These are phyloP conservation scores for Adelges cooleyi DNA, from an alignment of 1,140 invertebrate species.

Conservation along the genomic window DNA sequence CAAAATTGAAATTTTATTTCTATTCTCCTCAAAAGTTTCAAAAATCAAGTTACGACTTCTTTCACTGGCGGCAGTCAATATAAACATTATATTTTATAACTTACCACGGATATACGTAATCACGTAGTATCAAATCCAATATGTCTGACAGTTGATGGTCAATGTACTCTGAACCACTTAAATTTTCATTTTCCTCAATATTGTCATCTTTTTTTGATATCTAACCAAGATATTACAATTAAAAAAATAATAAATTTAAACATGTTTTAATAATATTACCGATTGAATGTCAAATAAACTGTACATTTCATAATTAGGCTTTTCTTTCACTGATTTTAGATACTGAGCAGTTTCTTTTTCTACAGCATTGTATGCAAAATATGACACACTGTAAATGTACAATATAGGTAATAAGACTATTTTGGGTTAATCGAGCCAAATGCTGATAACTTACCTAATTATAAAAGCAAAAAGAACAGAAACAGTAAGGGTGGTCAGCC, in stretches of 20 bases:
- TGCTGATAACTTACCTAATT: neutral
- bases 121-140: constrained; percentile 58
- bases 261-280: neutral
- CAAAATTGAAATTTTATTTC: no score
- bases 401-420: no score
- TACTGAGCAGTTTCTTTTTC: neutral
- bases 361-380: neutral
- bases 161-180: constrained; percentile 47
- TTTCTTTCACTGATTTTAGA: neutral
- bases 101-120: constrained; percentile 73
- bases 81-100: no score
- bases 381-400: neutral
- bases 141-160: constrained; percentile 63
- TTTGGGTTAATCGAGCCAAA: no score
- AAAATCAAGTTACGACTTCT: no score
- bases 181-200: neutral
- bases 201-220: neutral
- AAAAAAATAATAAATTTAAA: no score
- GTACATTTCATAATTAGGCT: neutral
- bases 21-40: no score
- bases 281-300: neutral
- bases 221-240: neutral
- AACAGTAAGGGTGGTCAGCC: neutral
- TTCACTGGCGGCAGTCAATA: no score
- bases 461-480: neutral